Conservation (phyloP, 2,797 vertebrate species). For the Mallotus villosus region DNA sequence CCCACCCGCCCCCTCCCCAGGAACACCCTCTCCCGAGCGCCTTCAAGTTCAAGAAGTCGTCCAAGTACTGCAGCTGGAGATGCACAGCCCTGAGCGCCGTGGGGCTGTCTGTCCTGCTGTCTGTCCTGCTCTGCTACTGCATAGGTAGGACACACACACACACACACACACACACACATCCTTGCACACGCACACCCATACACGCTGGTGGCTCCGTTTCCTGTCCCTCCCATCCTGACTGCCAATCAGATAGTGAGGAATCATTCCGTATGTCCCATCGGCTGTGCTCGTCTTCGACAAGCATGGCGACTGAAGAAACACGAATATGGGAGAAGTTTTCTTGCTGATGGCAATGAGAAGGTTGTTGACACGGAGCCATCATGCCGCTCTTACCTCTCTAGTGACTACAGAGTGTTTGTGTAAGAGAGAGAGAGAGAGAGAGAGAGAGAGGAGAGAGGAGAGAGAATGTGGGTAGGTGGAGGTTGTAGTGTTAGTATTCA, state of each 20-base stretch:
- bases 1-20: slow-evolving; percentile 95
- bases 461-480: no score
- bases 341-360: background rate
- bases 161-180: background rate
- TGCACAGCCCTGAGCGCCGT: slow-evolving; percentile 96
- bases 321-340: background rate
- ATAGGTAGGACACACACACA: slow-evolving; percentile 81
- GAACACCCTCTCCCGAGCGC: slow-evolving; percentile 95
- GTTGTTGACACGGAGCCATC: background rate
- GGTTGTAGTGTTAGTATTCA: slow-evolving; percentile 17
- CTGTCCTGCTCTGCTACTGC: slow-evolving; percentile 94
- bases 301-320: background rate
- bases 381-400: background rate
- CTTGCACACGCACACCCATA: background rate
- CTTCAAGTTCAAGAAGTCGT: slow-evolving; percentile 99
- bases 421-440: background rate
- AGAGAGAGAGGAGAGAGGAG: no score
- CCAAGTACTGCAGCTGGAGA: slow-evolving; percentile 98
- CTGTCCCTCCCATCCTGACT: background rate
- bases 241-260: slow-evolving; percentile 1
- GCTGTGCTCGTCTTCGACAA: background rate
- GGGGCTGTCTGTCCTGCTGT: slow-evolving; percentile 91
- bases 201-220: background rate
- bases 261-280: background rate
- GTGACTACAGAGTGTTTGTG: background rate